Evolutionary conservation across 2,888 invertebrate species (phyloP).

Genomic region (Torymus tubicola): DNA sequence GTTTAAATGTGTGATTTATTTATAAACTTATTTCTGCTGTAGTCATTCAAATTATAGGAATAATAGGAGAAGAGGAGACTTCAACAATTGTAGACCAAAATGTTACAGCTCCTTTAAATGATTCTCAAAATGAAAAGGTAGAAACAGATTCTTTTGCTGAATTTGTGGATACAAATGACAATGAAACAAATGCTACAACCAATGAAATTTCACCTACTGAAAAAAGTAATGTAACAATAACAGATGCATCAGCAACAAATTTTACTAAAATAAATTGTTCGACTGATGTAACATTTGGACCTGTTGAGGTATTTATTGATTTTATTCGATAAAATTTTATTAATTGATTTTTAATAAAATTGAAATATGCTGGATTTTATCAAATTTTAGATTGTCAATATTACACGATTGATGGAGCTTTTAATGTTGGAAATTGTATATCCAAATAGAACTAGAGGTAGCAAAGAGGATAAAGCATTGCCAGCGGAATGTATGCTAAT

Average conservation of each 20-base stretch:
- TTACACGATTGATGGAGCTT: constrained; percentile 83
- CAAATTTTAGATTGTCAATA: constrained; percentile 81
- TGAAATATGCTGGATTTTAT: neutral
- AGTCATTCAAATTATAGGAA: constrained; percentile 38
- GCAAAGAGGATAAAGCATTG: constrained; percentile 77
- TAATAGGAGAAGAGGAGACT: constrained; percentile 47
- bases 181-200: neutral
- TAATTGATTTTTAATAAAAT: constrained; percentile 15
- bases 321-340: neutral
- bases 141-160: neutral
- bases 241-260: constrained; percentile 57
- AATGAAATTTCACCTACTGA: constrained; percentile 16
- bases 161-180: constrained; percentile 23
- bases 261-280: constrained; percentile 69
- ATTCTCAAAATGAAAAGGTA: neutral
- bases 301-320: constrained; percentile 68
- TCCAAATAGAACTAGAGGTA: constrained; percentile 79
- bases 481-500: constrained; percentile 86
- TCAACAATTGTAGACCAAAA: constrained; percentile 28
- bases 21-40: constrained; percentile 9
- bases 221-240: constrained; percentile 56
- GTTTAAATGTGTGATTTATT: neutral
- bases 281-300: constrained; percentile 67
- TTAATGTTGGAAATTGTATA: constrained; percentile 82
- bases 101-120: constrained; percentile 5